Conservation (phyloP, 2,888 invertebrate species). For the Cephus nigrinus region DNA sequence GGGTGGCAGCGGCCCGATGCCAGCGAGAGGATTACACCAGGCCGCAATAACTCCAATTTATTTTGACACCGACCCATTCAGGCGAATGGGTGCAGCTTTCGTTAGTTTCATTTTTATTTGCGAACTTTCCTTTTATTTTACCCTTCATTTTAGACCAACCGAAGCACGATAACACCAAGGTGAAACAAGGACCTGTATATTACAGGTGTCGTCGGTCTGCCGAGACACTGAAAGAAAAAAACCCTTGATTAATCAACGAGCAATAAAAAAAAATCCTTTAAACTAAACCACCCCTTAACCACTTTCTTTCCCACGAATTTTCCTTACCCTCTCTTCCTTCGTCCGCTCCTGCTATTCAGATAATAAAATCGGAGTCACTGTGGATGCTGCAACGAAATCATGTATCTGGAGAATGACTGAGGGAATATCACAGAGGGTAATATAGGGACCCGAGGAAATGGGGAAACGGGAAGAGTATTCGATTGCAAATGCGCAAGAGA, state of each 20-base stretch:
- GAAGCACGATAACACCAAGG: not conserved
- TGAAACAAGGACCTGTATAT: too few species aligned
- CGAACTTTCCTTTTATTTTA: constrained; percentile 7
- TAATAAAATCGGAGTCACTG: not conserved
- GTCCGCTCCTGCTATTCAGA: not conserved
- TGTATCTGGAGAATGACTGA: too few species aligned
- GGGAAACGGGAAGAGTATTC: constrained; percentile 30
- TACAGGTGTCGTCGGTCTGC: too few species aligned
- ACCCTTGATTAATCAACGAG: too few species aligned
- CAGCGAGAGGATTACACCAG: constrained; percentile 41
- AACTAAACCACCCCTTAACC: too few species aligned
- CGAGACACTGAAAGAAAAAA: too few species aligned
- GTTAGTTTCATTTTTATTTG: too few species aligned
- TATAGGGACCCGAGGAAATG: not conserved
- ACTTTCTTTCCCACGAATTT: not conserved
- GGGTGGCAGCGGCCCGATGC: constrained; percentile 32
- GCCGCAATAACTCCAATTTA: constrained; percentile 51
- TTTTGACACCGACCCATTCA: constrained; percentile 35
- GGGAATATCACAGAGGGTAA: not conserved
- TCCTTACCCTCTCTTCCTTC: not conserved
- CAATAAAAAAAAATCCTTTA: too few species aligned
- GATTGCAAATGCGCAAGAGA: constrained; percentile 40
- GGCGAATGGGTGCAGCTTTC: constrained; percentile 9
- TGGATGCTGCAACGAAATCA: not conserved
- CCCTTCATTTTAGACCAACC: constrained; percentile 12